Percentiles rank a stretch among this genome's conserved stretches.
Evolutionary conservation across 2,113 vertebrate species (phyloP).

Genomic region (Anthoscopus minutus): DNA sequence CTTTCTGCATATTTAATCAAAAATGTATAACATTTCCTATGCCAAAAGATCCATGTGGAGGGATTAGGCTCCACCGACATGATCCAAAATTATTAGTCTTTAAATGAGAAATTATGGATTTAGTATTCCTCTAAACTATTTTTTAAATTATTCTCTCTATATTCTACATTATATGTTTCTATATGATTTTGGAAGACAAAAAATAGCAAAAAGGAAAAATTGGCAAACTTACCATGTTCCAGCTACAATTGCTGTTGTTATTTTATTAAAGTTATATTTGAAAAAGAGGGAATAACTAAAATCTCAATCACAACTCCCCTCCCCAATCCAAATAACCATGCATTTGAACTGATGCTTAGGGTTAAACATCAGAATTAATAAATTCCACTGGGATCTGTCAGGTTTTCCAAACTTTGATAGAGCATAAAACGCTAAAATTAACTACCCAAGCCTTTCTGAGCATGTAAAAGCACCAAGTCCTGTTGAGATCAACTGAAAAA

Average conservation of each 20-base stretch:
- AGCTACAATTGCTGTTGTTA: neutral
- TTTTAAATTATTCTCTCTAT: neutral
- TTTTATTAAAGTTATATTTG: neutral
- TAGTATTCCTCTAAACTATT: neutral
- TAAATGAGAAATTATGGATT: neutral
- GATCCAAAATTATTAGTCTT: neutral
- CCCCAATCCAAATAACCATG: neutral
- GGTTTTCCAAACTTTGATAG: slow-evolving; percentile 35
- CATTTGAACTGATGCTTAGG: slow-evolving; percentile 27
- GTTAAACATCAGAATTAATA: slow-evolving; percentile 58
- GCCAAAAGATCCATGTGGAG: neutral
- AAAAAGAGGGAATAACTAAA: neutral
- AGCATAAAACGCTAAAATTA: slow-evolving; percentile 58
- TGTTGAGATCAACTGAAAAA: neutral
- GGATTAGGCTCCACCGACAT: neutral
- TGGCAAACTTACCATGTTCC: neutral
- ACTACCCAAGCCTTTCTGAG: slow-evolving; percentile 1
- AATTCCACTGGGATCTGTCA: slow-evolving; percentile 47
- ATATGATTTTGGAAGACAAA: neutral
- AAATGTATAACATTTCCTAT: neutral
- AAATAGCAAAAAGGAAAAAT: neutral
- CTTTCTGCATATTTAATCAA: neutral
- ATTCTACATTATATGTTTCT: neutral
- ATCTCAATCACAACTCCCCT: neutral
- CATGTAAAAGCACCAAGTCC: neutral